These are phyloP conservation scores for Anhinga anhinga DNA, from an alignment of 2,113 vertebrate genomes.

Conservation along the genomic window DNA sequence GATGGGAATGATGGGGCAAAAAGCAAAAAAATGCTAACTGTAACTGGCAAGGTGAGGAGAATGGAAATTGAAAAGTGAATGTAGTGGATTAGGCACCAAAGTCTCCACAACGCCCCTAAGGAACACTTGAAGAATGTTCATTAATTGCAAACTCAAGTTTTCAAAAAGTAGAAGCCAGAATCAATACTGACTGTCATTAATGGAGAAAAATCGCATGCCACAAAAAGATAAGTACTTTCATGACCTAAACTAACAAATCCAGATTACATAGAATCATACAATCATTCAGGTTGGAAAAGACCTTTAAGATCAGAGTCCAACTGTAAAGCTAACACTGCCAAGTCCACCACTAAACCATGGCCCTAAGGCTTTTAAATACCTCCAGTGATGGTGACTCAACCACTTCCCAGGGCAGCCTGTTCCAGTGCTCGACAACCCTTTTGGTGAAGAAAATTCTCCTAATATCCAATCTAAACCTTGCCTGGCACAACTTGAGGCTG, in stretches of 20 bases:
- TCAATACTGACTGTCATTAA: background rate
- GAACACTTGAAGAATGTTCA: background rate
- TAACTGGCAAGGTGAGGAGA: background rate
- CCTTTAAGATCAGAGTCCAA: background rate
- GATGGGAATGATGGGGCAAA: background rate
- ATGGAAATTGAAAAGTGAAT: background rate
- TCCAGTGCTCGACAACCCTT: background rate
- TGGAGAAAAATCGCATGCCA: fast-evolving
- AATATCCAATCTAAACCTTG: background rate
- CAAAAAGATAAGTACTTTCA: background rate
- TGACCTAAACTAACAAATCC: background rate
- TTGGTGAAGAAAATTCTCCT: background rate
- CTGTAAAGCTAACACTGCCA: background rate
- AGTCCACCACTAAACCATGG: background rate
- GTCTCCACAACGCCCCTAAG: no score
- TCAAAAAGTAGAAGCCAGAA: background rate
- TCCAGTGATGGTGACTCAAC: background rate
- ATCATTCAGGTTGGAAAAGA: background rate
- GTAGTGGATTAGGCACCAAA: background rate
- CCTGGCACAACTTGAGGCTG: fast-evolving
- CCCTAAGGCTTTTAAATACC: background rate
- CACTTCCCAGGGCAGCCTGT: background rate
- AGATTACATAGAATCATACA: background rate
- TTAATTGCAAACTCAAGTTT: background rate
- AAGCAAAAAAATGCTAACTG: background rate